These are phyloP conservation scores for Tupaia chinensis DNA, from an alignment of 2,113 vertebrate genomes.

Conservation along the genomic window DNA sequence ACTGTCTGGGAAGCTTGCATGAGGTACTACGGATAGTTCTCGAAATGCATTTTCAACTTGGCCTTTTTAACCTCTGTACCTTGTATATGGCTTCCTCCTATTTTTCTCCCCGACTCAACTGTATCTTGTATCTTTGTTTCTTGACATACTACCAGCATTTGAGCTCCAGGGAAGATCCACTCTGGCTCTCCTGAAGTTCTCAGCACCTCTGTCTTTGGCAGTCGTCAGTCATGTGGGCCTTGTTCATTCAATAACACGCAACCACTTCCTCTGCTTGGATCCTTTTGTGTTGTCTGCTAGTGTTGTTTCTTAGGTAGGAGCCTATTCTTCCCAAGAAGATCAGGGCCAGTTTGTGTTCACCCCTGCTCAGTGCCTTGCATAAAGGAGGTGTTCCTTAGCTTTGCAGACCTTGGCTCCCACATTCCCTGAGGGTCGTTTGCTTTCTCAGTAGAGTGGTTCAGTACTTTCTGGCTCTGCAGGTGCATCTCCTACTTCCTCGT, in stretches of 20 bases:
- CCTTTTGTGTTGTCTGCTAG: accelerated
- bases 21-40: not conserved
- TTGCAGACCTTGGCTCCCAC: not conserved
- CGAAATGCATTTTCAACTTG: not conserved
- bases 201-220: not conserved
- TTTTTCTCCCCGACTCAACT: accelerated
- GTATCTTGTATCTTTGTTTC: not conserved
- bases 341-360: not conserved
- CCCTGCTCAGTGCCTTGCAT: not conserved
- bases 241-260: not conserved
- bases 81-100: not conserved
- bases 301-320: not conserved
- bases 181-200: not conserved
- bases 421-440: too few relatives aligned
- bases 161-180: not conserved
- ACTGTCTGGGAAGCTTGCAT: not conserved
- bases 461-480: not conserved
- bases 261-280: not conserved
- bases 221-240: not conserved
- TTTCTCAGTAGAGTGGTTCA: not conserved
- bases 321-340: not conserved
- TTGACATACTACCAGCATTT: not conserved
- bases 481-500: not conserved
- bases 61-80: not conserved
- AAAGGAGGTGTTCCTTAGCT: not conserved